Base-by-base conservation (phyloP, 2,113 vertebrate species). In the Cynoglossus semilaevis region DNA sequence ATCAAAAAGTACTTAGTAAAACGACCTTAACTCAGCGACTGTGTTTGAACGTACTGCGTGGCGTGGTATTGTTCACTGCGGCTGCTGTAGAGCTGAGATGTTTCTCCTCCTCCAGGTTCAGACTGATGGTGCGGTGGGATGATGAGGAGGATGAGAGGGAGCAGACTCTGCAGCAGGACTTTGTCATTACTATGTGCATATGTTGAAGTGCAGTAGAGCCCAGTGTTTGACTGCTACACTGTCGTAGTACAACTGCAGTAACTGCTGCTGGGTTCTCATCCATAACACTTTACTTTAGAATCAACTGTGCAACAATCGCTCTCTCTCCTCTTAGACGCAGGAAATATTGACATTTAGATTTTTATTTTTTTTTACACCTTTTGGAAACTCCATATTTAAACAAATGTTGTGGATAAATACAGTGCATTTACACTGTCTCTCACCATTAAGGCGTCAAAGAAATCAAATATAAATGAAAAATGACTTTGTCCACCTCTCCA, bases 181-280 rank as follows among this genome's bases (percentile, higher is more conserved):
- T 57, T 72, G 46, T 65, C 42, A 35, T 68, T 58, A 43, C 63
- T 36, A 41, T 51, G 41, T 45, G 51, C 47, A 52, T 18, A 46
- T 51, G 41, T 65, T n/a, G 40, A 38, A 34, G 15, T 58, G 67
- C 56, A 56, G 43, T 63, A 49, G 59, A 66, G 62, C 49, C 34
- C 0, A 12, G 37, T 52, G 60, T 38, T 75, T 36, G 17, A 44
- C 62, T 9, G 50, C 41, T 47, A 51, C 16, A 34, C 13, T 29
- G 36, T 38, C 34, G 47, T 8, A 38, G 40, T 55, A 54, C 37
- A 12, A 40, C 12, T 16, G 22, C 38, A 47, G 37, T 9, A 37
- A 67, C 53, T 58, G 61, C 52, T n/a, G 43, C 16, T 36, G 1
- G 16, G 34, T 46, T 52, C 10, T 60, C 3, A 17, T 15, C 61